These are phyloP conservation scores for Mimumesa dahlbomi DNA, from an alignment of 2,888 invertebrate species.

Conservation along the genomic window DNA sequence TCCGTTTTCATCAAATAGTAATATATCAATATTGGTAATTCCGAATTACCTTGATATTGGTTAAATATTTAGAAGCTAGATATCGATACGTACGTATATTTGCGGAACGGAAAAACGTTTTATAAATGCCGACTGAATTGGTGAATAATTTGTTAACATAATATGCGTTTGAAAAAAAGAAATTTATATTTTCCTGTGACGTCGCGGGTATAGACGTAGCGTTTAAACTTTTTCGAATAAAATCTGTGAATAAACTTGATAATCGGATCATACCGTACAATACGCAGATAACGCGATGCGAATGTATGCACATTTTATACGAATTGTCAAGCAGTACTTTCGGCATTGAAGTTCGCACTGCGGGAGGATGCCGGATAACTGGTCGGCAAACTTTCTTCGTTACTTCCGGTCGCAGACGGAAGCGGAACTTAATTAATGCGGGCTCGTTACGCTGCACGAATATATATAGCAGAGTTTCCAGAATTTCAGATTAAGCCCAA, in stretches of 20 bases:
- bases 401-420: constrained; percentile 50
- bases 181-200: too few relatives aligned
- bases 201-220: too few relatives aligned
- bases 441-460: constrained; percentile 55
- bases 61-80: neutral
- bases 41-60: neutral
- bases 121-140: too few relatives aligned
- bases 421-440: constrained; percentile 69
- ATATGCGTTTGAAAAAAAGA: too few relatives aligned
- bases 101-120: too few relatives aligned
- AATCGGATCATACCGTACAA: too few relatives aligned
- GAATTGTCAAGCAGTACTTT: constrained; percentile 22
- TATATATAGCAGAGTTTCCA: constrained; percentile 37
- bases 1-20: neutral
- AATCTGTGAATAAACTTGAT: too few relatives aligned
- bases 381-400: constrained; percentile 43
- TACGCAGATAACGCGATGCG: too few relatives aligned
- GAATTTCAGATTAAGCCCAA: constrained; percentile 47
- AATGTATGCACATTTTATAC: neutral
- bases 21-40: neutral
- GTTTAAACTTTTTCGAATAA: too few relatives aligned
- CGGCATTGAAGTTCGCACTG: constrained; percentile 23
- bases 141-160: too few relatives aligned
- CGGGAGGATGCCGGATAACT: constrained; percentile 35
- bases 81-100: too few relatives aligned